These are phyloP conservation scores for Poeciliopsis turneri DNA, from an alignment of 2,797 vertebrate species.

Conservation along the genomic window DNA sequence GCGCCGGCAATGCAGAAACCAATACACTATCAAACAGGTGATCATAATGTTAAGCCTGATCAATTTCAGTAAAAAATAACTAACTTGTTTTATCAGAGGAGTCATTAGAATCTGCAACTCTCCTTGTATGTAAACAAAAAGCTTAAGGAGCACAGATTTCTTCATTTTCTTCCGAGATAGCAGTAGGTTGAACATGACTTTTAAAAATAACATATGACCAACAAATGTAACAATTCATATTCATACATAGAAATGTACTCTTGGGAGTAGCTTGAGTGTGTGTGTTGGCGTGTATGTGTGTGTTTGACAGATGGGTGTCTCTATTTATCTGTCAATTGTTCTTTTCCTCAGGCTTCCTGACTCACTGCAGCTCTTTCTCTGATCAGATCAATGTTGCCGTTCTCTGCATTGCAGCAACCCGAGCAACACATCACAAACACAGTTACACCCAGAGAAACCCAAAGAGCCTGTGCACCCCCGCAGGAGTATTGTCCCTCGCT, in stretches of 20 bases:
- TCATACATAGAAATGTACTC: constrained; percentile 2
- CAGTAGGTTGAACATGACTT: neutral
- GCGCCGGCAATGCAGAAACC: neutral
- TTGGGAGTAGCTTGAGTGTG: neutral
- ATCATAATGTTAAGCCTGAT: neutral
- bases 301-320: constrained; percentile 59
- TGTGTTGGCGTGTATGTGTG: constrained; percentile 10
- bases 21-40: neutral
- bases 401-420: constrained; percentile 75
- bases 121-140: neutral
- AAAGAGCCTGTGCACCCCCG: constrained; percentile 46
- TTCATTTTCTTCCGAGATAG: neutral
- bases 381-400: constrained; percentile 78
- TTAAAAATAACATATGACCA: neutral
- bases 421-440: constrained; percentile 67
- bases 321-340: constrained; percentile 56
- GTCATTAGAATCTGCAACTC: neutral
- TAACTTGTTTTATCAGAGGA: neutral
- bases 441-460: constrained; percentile 56
- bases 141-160: neutral
- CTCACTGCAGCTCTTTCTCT: constrained; percentile 60
- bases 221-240: neutral
- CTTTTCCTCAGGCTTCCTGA: constrained; percentile 58
- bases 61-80: neutral
- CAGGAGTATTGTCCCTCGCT: constrained; percentile 44